A percentile compares a stretch with the other conserved stretches of the same genome.
phyloP scores from a whole-genome alignment of 2,888 invertebrate genomes.

The Leptopterna dolabrata region DNA sequence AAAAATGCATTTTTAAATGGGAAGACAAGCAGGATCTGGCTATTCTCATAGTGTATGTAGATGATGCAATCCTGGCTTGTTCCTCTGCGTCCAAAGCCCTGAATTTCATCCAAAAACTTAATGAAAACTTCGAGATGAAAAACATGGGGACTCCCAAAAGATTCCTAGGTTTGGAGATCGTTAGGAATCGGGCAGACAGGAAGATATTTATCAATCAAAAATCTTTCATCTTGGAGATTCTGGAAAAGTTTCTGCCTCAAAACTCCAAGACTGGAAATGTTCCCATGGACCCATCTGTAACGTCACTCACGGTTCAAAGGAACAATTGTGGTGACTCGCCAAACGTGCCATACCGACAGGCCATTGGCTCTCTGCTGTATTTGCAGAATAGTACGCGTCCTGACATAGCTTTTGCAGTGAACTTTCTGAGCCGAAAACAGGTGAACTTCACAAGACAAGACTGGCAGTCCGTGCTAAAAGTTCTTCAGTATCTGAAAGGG shows the following conservation, averaged over 20 bases:
- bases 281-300: background rate
- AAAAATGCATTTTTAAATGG: too few relatives aligned
- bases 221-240: background rate
- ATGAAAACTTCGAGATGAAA: too few relatives aligned
- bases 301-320: background rate
- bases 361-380: conserved; percentile 1
- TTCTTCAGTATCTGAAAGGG: background rate
- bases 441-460: background rate
- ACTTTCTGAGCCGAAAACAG: conserved; percentile 7
- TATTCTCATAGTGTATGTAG: too few relatives aligned
- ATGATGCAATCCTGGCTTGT: too few relatives aligned
- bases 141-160: too few relatives aligned
- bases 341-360: conserved; percentile 7
- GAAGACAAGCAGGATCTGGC: too few relatives aligned
- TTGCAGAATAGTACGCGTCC: conserved; percentile 3
- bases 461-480: conserved; percentile 10
- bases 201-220: background rate
- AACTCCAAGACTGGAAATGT: background rate
- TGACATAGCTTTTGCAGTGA: conserved; percentile 6
- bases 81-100: too few relatives aligned
- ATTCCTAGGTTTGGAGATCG: too few relatives aligned
- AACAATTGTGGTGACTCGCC: background rate
- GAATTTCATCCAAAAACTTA: too few relatives aligned
- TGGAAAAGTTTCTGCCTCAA: background rate
- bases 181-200: too few relatives aligned